A percentile compares a stretch with the other conserved stretches of the same genome.
These are phyloP conservation scores for Rhynchomys soricoides DNA, from an alignment of 2,113 vertebrate species.

Conservation along the genomic window DNA sequence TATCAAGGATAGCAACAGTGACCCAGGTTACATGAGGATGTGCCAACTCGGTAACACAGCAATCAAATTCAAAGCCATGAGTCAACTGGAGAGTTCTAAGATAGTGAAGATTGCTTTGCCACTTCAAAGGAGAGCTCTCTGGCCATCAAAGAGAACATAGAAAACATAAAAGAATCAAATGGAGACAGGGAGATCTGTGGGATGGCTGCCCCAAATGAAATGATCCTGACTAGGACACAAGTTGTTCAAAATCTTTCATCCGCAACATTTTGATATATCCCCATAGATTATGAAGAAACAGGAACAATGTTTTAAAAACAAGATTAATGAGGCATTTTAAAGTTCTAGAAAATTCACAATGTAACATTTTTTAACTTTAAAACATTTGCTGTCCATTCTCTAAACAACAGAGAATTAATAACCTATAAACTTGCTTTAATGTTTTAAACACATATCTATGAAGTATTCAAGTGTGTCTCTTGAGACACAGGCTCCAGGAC, in stretches of 20 bases:
- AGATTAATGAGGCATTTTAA: not conserved
- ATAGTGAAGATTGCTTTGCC: not conserved
- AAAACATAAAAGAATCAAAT: not conserved
- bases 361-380: not conserved
- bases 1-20: not conserved
- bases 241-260: not conserved
- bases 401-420: not conserved
- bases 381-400: not conserved
- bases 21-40: rapidly evolving
- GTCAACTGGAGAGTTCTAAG: not conserved
- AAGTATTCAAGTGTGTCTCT: not conserved
- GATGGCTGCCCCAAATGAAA: not conserved
- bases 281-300: not conserved
- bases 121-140: constrained; percentile 44
- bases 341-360: not conserved
- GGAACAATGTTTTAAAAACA: not conserved
- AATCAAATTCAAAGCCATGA: not conserved
- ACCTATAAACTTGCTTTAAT: not conserved
- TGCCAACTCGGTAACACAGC: not conserved
- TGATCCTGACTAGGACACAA: not conserved
- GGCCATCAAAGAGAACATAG: not conserved
- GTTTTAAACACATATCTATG: not conserved
- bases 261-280: not conserved
- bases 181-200: not conserved
- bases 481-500: not conserved